A percentile compares a stretch with the other conserved stretches of the same genome.
Evolutionary conservation across 1,140 invertebrate species (phyloP).

Genomic region (Sipha flava): DNA sequence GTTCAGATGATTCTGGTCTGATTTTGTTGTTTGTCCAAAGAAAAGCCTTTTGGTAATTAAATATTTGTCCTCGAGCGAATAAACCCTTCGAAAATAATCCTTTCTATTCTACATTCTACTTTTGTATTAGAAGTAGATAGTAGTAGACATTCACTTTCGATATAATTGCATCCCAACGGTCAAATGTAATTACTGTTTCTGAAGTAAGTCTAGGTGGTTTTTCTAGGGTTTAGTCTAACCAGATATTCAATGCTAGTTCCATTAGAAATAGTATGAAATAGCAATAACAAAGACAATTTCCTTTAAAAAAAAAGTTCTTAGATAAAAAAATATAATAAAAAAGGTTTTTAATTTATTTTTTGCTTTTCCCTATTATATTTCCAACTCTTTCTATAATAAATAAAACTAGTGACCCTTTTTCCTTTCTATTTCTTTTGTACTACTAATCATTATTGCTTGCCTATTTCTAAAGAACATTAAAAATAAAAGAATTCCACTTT

Average conservation of each 20-base stretch:
- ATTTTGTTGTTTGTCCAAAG: not conserved
- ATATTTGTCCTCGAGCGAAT: slow-evolving; percentile 17
- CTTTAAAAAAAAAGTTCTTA: not conserved
- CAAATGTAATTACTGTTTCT: slow-evolving; percentile 27
- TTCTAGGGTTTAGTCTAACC: not conserved
- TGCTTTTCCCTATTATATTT: not conserved
- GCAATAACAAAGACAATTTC: no score
- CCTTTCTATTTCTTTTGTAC: not conserved
- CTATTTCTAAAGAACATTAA: not conserved
- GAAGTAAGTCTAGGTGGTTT: not conserved
- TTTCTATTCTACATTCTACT: not conserved
- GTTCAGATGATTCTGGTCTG: not conserved
- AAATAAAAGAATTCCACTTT: not conserved
- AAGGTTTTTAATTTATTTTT: slow-evolving; percentile 4
- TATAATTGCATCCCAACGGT: slow-evolving; percentile 21
- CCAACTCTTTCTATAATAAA: not conserved
- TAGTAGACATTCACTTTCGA: not conserved
- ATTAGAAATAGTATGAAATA: not conserved
- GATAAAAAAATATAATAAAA: not conserved
- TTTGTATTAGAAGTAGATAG: not conserved
- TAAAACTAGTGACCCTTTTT: not conserved
- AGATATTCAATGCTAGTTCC: not conserved
- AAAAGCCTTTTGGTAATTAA: slow-evolving; percentile 14
- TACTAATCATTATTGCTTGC: slow-evolving; percentile 2
- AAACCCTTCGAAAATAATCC: slow-evolving; percentile 17